These are phyloP conservation scores for Gorsachius magnificus DNA, from an alignment of 2,797 vertebrate genomes.

Conservation along the genomic window DNA sequence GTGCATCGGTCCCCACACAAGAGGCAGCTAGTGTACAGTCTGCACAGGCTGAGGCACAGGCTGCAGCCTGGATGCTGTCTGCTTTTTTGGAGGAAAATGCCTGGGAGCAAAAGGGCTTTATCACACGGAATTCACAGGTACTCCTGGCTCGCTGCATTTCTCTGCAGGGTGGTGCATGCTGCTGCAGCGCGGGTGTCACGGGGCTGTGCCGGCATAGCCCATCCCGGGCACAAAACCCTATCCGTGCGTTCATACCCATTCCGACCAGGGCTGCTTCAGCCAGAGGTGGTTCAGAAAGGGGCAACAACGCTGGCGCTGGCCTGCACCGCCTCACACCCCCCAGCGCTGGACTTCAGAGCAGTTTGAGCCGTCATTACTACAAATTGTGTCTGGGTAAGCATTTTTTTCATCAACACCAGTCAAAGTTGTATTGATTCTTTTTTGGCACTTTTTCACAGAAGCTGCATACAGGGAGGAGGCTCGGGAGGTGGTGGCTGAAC, in stretches of 20 bases:
- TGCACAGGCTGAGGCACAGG: neutral
- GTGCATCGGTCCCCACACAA: neutral
- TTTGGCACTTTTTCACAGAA: neutral
- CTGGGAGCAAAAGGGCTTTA: neutral
- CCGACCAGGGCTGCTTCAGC: neutral
- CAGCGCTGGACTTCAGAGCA: accelerated
- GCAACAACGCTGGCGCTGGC: neutral
- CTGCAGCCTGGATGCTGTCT: neutral
- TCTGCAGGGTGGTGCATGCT: neutral
- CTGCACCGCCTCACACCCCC: neutral
- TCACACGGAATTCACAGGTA: neutral
- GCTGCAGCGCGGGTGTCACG: neutral
- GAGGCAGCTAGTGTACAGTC: neutral
- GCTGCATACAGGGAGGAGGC: neutral
- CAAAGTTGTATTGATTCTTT: neutral
- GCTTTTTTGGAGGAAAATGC: neutral
- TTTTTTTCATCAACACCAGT: neutral
- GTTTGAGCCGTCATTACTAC: accelerated
- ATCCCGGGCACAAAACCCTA: neutral
- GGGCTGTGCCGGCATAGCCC: neutral
- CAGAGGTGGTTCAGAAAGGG: too few relatives aligned
- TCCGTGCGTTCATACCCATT: accelerated
- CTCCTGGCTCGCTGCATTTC: neutral
- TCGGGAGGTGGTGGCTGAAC: neutral
- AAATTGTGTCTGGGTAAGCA: neutral